phyloP scores from a whole-genome alignment of 2,797 vertebrate species.

The Tympanoctomys barrerae region DNA sequence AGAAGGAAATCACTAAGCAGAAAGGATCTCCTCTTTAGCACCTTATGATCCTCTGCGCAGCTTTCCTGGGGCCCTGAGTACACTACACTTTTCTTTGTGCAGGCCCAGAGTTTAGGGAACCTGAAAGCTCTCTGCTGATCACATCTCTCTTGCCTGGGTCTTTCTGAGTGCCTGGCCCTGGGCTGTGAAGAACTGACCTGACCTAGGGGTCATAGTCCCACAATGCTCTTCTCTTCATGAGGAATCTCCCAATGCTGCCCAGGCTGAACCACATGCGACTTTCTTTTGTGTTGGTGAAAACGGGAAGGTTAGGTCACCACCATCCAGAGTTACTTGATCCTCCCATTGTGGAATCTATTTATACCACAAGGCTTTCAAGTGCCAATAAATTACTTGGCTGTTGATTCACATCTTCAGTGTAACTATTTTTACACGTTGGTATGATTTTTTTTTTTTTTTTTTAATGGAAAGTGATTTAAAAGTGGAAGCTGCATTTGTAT shows the following conservation, averaged over 20 bases:
- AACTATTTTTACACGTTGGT: conserved; percentile 86
- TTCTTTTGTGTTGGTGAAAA: conserved; percentile 78
- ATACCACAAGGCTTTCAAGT: conserved; percentile 85
- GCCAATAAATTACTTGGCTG: conserved; percentile 84
- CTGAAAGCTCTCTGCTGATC: not conserved
- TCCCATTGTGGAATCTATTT: conserved; percentile 85
- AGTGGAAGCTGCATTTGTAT: conserved; percentile 86
- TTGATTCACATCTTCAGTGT: conserved; percentile 85
- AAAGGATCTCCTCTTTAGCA: not conserved
- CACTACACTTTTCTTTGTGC: not conserved
- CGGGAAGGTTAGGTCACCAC: conserved; percentile 79
- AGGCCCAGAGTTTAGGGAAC: not conserved
- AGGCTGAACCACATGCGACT: conserved; percentile 68
- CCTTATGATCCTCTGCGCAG: not conserved
- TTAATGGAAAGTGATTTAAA: conserved; percentile 87
- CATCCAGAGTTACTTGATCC: conserved; percentile 71
- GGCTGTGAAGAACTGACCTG: not conserved
- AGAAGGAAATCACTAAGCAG: not conserved
- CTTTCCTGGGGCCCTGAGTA: not conserved
- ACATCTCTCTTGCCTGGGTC: not conserved
- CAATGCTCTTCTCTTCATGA: conserved; percentile 56
- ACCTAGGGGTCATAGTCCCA: not conserved
- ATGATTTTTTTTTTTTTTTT: conserved; percentile 79
- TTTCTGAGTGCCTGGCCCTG: not conserved
- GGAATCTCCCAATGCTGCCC: conserved; percentile 66